A percentile compares a stretch with the other conserved stretches of the same genome.
phyloP scores from a whole-genome alignment of 2,113 vertebrate genomes.

The Tinamus guttatus region DNA sequence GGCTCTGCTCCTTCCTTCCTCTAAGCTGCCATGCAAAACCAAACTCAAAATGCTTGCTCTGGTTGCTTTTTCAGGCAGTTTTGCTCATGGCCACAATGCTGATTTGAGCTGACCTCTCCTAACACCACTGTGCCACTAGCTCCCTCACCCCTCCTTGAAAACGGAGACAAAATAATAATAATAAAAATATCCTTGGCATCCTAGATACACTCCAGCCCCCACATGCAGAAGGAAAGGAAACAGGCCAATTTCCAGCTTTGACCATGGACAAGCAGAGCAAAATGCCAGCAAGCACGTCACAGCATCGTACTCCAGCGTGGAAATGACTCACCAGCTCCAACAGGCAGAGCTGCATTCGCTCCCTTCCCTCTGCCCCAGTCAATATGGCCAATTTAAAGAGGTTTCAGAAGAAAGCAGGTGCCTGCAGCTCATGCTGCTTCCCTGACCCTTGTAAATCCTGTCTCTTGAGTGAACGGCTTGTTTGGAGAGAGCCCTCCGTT shows the following conservation, averaged over 20 bases:
- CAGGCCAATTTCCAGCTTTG: not conserved
- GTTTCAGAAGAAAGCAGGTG: constrained; percentile 30
- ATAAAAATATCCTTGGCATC: not conserved
- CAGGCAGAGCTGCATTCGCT: not conserved
- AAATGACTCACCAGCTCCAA: not conserved
- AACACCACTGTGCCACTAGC: not conserved
- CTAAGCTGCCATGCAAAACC: not conserved
- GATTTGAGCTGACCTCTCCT: constrained; percentile 31
- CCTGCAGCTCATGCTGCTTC: constrained; percentile 35
- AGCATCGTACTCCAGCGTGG: fast-evolving
- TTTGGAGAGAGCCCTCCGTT: constrained; percentile 69
- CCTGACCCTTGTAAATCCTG: constrained; percentile 68
- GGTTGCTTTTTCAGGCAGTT: constrained; percentile 16
- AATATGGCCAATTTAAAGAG: not conserved
- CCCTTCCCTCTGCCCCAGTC: not conserved
- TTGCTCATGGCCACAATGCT: not conserved
- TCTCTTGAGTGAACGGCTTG: constrained; percentile 72
- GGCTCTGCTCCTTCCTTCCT: not conserved
- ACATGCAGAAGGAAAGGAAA: not conserved
- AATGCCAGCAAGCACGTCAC: not conserved
- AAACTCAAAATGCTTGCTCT: not conserved
- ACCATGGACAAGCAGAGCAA: not conserved
- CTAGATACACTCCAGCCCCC: not conserved
- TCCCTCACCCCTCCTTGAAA: not conserved
- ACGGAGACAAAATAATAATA: not conserved